These are phyloP conservation scores for Corvus hawaiiensis DNA, from an alignment of 2,113 vertebrate species.

Conservation along the genomic window DNA sequence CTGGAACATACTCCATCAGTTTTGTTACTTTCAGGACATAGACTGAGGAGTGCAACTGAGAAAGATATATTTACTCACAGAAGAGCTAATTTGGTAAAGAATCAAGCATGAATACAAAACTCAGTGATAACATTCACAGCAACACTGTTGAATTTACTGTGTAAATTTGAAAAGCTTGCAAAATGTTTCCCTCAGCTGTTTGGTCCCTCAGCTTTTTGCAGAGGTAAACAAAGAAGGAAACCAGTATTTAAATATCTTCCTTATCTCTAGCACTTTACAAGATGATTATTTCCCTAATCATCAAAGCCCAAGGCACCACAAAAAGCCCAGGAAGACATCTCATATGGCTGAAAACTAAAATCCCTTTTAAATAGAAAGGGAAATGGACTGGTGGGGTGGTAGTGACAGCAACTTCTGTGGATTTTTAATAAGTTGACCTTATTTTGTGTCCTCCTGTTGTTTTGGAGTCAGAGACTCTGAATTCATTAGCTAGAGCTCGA, in stretches of 20 bases:
- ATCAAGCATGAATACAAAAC: background rate
- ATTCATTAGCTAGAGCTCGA: background rate
- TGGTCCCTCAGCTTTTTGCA: background rate
- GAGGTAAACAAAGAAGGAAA: constrained; percentile 27
- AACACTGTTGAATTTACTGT: background rate
- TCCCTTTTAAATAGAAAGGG: background rate
- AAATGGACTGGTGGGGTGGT: background rate
- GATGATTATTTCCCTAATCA: constrained; percentile 15
- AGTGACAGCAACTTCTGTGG: background rate
- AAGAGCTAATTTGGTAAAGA: constrained; percentile 28
- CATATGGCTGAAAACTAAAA: background rate
- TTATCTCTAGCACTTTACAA: constrained; percentile 5
- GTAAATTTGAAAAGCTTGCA: constrained; percentile 20
- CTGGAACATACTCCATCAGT: background rate
- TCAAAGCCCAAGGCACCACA: background rate
- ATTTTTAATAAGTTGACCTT: background rate
- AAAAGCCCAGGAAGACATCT: background rate
- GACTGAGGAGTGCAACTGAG: background rate
- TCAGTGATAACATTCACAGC: background rate
- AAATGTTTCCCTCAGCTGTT: background rate
- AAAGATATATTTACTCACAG: background rate
- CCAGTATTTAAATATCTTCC: background rate
- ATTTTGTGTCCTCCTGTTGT: background rate
- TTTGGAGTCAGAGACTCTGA: background rate
- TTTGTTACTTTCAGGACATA: background rate